Base-by-base conservation (phyloP, 2,113 vertebrate species). In the Dromas ardeola region DNA sequence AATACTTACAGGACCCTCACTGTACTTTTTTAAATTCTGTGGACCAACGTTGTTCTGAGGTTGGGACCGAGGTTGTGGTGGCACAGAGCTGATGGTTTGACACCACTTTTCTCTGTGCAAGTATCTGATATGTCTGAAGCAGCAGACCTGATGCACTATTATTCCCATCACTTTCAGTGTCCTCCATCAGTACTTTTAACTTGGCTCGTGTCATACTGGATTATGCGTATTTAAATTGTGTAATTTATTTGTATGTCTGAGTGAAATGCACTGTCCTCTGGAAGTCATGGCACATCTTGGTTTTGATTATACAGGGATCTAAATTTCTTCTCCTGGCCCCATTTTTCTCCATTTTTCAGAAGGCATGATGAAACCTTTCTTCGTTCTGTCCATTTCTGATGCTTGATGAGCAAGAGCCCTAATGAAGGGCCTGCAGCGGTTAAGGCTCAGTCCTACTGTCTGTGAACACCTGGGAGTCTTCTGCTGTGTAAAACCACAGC, bases 341-440 rank as follows among this genome's bases (percentile, higher is more conserved):
- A 4, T 32, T 86, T 86, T 86, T 63, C 86, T 23, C 15, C 11
- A 0, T 55, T 19, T 49, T 86, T 86, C 20, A 69, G 59, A 90
- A 55, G 36, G 20, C n/a, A 17, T 12, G 11, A 16, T 62, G 65
- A 88, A 82, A 71, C n/a, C 15, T 43, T 53, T 49, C 43, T 74
- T 88, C 26, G 19, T 92, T 81, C 62, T 52, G 36, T 70, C 71
- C 4, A 1, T 80, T 83, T 63, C 50, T 81, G 50, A 45, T 49
- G 15, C 79, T 91, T 79, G 78, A 34, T 81, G 52, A 81, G 55
- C 40, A 70, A 52, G 47, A 81, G 40, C 70, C 22, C 11, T 73
- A 47, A 56, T 52, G 50, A 52, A 49, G 18, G 49, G 55, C 23
- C 20, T 87, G 52, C 67, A 84, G 53, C 0, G 0, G 4, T 5